These are phyloP conservation scores for Batillaria attramentaria DNA, from an alignment of 1,140 invertebrate genomes.

Conservation along the genomic window DNA sequence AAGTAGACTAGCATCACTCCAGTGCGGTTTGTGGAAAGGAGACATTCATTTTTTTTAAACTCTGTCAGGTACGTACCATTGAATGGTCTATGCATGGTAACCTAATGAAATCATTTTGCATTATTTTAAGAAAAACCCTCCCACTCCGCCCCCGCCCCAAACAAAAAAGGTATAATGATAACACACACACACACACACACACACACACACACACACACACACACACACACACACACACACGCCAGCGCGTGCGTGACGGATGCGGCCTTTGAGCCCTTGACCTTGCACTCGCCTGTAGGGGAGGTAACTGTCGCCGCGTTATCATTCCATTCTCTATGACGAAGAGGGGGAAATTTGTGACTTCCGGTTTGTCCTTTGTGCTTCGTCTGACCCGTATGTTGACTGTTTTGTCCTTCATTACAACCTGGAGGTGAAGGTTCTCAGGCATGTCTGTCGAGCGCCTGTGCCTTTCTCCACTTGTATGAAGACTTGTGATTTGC, in stretches of 20 bases:
- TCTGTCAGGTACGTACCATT: no score
- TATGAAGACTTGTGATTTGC: background rate
- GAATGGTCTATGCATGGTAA: no score
- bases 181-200: background rate
- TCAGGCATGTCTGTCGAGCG: constrained; percentile 25
- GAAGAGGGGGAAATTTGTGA: constrained; percentile 29
- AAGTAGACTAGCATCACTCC: no score
- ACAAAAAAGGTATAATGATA: no score
- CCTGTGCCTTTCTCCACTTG: constrained; percentile 2
- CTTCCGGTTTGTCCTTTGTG: constrained; percentile 12
- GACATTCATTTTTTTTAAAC: no score
- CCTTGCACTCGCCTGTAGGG: background rate
- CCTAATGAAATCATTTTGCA: no score
- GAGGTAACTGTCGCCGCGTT: background rate
- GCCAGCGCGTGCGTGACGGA: background rate
- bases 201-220: constrained; percentile 18
- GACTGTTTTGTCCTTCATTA: background rate
- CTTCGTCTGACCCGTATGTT: constrained; percentile 13
- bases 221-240: constrained; percentile 18
- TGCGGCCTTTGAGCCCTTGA: background rate
- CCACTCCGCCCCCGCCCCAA: no score
- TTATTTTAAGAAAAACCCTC: no score
- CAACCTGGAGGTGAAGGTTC: constrained; percentile 26
- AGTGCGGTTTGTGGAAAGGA: no score
- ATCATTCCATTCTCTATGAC: constrained; percentile 35